Evolutionary conservation across 1,140 invertebrate genomes (phyloP), one percentile per base, ranked within the genome.

Genomic region (Trachymyrmex cornetzi): DNA sequence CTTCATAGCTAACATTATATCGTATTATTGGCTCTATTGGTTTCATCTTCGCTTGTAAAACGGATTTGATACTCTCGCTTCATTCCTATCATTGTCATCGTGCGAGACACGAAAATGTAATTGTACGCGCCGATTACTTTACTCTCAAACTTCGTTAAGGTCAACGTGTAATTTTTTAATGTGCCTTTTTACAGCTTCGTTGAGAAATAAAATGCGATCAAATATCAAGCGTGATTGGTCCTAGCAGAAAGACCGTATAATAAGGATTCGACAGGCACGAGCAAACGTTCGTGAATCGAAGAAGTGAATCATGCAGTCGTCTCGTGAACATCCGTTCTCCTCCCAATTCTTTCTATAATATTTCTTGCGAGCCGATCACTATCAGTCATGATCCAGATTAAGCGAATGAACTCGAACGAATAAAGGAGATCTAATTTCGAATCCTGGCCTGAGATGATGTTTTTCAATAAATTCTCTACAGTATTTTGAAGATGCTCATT

Each of bases 101-200:
- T 22, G 77, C 48, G 50, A 71, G 30, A 71, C 79, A 22, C 67
- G 67, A 30, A n/a, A 57, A 72, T 69, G 64, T 48, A 59, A 59
- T 82, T 63, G 55, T 50, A 48, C 69, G 59, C 77, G 82, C 50
- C 63, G 50, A 74, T 87, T 81, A 61, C 16, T 80, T 71, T 82
- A 82, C 3, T 24, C 61, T 84, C 22, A 19, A 67, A 64, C 44
- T 64, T 85, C 53, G 75, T 87, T 75, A 77, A 85, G 82, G 38
- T 77, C 74, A 84, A 71, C 69, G 44, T 82, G 82, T 87, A 85
- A 87, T 77, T 87, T 87, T 87, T 85, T 72, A 87, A 87, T 74
- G 86, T 87, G 86, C 86, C 86, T 87, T 87, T 87, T 74, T 87
- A 87, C 77, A 87, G 86, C 81, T 87, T 87, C 82, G 64, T 75